Percentiles rank a stretch among this genome's conserved stretches.
These are phyloP conservation scores for Spisula solida DNA, from an alignment of 2,888 invertebrate genomes.

Conservation along the genomic window DNA sequence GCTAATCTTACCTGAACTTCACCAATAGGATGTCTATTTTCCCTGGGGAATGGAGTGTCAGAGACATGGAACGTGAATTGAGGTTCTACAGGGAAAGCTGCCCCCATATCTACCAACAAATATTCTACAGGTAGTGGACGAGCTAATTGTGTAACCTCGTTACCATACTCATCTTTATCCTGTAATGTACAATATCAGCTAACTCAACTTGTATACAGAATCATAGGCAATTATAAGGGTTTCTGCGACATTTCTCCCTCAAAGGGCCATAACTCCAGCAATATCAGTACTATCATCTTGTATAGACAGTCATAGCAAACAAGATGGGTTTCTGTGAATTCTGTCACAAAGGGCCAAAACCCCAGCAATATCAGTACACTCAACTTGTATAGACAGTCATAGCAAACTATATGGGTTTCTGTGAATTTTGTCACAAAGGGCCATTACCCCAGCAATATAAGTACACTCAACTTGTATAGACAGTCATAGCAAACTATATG, in stretches of 20 bases:
- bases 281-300: background rate
- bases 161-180: slow-evolving; percentile 99
- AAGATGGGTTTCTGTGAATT: no score
- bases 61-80: slow-evolving; percentile 91
- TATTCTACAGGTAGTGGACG: slow-evolving; percentile 99
- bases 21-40: slow-evolving; percentile 90
- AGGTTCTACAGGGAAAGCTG: slow-evolving; percentile 95
- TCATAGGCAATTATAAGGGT: no score
- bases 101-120: slow-evolving; percentile 98
- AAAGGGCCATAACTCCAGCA: background rate
- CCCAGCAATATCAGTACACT: no score
- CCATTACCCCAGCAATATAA: no score
- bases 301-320: background rate
- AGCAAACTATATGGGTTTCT: no score
- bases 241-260: no score
- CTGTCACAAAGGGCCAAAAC: no score
- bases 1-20: slow-evolving; percentile 86
- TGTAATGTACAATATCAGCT: slow-evolving; percentile 87
- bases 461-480: no score
- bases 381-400: no score
- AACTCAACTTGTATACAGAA: no score
- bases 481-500: no score
- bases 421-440: no score
- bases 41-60: slow-evolving; percentile 92
- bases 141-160: slow-evolving; percentile 97